These are phyloP conservation scores for Chelonus insularis DNA, from an alignment of 1,140 invertebrate genomes.

Conservation along the genomic window DNA sequence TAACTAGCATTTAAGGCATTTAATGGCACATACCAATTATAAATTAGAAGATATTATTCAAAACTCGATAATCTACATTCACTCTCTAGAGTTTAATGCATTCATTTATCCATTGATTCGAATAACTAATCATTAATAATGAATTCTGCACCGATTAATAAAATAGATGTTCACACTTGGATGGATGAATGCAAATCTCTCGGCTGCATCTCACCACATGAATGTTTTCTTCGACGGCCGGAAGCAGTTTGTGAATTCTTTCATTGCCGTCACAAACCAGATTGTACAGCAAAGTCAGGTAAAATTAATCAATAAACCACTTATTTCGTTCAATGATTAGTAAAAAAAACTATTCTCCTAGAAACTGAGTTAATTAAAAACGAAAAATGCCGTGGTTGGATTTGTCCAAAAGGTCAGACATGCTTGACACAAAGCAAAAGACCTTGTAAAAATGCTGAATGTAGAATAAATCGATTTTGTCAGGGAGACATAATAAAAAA, in stretches of 20 bases:
- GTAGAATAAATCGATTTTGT: too few species aligned
- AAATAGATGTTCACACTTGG: constrained; percentile 41
- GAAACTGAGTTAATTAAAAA: constrained; percentile 22
- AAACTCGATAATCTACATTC: too few species aligned
- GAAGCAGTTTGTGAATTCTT: constrained; percentile 26
- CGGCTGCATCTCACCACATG: constrained; percentile 42
- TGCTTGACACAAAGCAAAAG: constrained; percentile 33
- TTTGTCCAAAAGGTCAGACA: constrained; percentile 41
- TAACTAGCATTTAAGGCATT: too few species aligned
- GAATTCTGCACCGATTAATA: too few species aligned
- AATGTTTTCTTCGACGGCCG: constrained; percentile 45
- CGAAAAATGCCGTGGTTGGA: constrained; percentile 44
- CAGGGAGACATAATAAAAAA: too few species aligned
- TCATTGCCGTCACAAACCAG: constrained; percentile 39
- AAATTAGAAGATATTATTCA: too few species aligned
- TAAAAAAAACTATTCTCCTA: constrained; percentile 21
- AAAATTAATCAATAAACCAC: neutral
- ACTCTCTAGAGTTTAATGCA: too few species aligned
- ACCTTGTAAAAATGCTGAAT: too few species aligned
- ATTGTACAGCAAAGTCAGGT: constrained; percentile 36
- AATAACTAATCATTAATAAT: too few species aligned
- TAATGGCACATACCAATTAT: too few species aligned
- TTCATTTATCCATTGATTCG: too few species aligned
- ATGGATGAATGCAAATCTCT: constrained; percentile 37
- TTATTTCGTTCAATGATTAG: neutral